A percentile compares a stretch with the other conserved stretches of the same genome.
Conservation (phyloP, 2,888 invertebrate species). For the Oscheius sp. region DNA sequence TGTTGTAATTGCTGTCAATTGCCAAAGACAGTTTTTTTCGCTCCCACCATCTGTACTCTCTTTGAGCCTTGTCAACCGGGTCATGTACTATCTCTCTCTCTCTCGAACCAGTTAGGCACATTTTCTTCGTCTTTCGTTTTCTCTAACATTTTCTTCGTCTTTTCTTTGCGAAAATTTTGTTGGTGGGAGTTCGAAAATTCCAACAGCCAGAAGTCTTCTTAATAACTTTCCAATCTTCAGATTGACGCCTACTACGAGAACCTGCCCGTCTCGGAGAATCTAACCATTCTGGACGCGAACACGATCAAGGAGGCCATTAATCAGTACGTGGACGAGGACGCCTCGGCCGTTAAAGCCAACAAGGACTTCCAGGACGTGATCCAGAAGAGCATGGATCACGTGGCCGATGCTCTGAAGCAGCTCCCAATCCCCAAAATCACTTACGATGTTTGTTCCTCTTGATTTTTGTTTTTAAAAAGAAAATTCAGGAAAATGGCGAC, state of each 20-base stretch:
- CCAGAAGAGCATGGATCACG: slow-evolving; percentile 14
- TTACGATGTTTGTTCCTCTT: not conserved
- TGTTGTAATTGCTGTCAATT: too few species aligned
- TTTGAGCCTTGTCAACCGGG: too few species aligned
- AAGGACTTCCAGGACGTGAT: slow-evolving; percentile 33
- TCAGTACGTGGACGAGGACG: slow-evolving; percentile 49
- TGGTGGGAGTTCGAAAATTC: too few species aligned
- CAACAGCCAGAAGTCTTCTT: too few species aligned
- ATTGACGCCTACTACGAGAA: slow-evolving; percentile 56
- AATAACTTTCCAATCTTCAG: slow-evolving; percentile 33
- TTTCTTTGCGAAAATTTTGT: too few species aligned
- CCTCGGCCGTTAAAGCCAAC: slow-evolving; percentile 29
- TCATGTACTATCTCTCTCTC: too few species aligned
- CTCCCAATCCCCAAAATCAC: slow-evolving; percentile 13
- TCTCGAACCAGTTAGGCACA: too few species aligned
- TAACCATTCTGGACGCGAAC: slow-evolving; percentile 55
- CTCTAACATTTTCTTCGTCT: too few species aligned
- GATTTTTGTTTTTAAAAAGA: not conserved
- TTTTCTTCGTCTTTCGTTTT: too few species aligned
- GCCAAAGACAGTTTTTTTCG: too few species aligned
- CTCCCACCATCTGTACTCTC: too few species aligned
- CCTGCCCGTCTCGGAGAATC: slow-evolving; percentile 41
- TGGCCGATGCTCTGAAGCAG: slow-evolving; percentile 11
- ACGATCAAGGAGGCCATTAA: slow-evolving; percentile 52
- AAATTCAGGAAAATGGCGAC: slow-evolving; percentile 14